phyloP scores from a whole-genome alignment of 53 echinoderm and acorn worm species.

The Henricia sp. region DNA sequence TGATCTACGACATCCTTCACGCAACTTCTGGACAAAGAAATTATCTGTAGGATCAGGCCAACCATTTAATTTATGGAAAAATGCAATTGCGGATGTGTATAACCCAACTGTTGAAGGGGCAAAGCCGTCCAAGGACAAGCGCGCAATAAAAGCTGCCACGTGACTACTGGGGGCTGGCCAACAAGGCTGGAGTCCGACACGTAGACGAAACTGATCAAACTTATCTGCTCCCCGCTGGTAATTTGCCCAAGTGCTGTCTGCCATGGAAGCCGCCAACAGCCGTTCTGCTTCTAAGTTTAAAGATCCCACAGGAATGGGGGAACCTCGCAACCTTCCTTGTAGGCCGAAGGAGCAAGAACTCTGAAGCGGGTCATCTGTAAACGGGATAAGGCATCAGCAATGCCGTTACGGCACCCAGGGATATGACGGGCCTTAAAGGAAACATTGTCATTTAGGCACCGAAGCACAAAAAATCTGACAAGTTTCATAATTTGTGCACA shows the following conservation, averaged over 20 bases:
- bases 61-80: slow-evolving; percentile 4
- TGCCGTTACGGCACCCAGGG: slow-evolving; percentile 24
- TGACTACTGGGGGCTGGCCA: slow-evolving; percentile 30
- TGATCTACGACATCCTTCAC: slow-evolving; percentile 26
- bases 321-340: neutral
- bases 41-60: slow-evolving; percentile 30
- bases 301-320: neutral
- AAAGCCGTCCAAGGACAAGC: slow-evolving; percentile 25
- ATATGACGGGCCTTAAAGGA: slow-evolving; percentile 26
- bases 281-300: neutral
- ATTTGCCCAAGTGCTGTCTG: neutral
- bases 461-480: slow-evolving; percentile 50
- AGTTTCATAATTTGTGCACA: slow-evolving; percentile 45
- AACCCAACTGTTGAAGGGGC: slow-evolving; percentile 31
- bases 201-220: slow-evolving; percentile 8
- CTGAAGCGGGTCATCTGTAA: slow-evolving; percentile 61
- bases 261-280: neutral
- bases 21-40: slow-evolving; percentile 9
- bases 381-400: slow-evolving; percentile 57
- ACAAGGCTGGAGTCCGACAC: neutral
- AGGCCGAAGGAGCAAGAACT: slow-evolving; percentile 39
- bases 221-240: neutral
- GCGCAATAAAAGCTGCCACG: slow-evolving; percentile 26
- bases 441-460: slow-evolving; percentile 47
- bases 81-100: slow-evolving; percentile 27